phyloP scores from a whole-genome alignment of 2,797 vertebrate genomes.

The Paratrypauchen microcephalus region DNA sequence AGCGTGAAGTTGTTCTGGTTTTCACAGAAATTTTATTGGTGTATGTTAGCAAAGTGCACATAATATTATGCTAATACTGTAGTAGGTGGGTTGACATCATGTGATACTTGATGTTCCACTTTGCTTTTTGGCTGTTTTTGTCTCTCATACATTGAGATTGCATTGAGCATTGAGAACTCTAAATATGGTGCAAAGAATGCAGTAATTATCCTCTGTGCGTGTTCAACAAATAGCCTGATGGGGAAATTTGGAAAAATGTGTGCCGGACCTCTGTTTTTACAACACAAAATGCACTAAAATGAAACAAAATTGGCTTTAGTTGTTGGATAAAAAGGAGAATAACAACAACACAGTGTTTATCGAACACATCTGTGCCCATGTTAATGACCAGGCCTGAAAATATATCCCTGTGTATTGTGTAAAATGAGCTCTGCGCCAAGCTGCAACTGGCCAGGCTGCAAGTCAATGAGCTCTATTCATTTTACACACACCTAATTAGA shows the following conservation, averaged over 20 bases:
- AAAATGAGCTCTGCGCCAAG: slow-evolving; percentile 50
- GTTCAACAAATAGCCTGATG: not conserved
- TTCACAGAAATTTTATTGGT: not conserved
- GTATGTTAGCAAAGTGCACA: not conserved
- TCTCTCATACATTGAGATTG: not conserved
- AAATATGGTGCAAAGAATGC: not conserved
- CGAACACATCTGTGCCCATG: slow-evolving; percentile 61
- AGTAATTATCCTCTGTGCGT: not conserved
- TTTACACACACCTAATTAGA: slow-evolving; percentile 55
- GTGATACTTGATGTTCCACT: not conserved
- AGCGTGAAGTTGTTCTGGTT: not conserved
- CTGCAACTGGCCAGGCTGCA: slow-evolving; percentile 30
- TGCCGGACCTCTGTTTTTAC: not conserved
- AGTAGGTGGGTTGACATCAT: not conserved
- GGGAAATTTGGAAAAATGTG: slow-evolving; percentile 9
- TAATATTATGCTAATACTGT: not conserved
- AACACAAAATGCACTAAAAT: slow-evolving; percentile 12
- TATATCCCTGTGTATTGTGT: slow-evolving; percentile 59
- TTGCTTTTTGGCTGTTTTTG: not conserved
- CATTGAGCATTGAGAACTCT: not conserved
- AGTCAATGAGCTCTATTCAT: slow-evolving; percentile 61
- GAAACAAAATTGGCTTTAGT: slow-evolving; percentile 7
- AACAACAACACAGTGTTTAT: slow-evolving; percentile 46
- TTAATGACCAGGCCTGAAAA: slow-evolving; percentile 42
- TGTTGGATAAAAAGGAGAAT: slow-evolving; percentile 33